Evolutionary conservation across 2,113 vertebrate genomes (phyloP), one percentile per base, ranked within the genome.

Genomic region (Chionodraco myersi): DNA sequence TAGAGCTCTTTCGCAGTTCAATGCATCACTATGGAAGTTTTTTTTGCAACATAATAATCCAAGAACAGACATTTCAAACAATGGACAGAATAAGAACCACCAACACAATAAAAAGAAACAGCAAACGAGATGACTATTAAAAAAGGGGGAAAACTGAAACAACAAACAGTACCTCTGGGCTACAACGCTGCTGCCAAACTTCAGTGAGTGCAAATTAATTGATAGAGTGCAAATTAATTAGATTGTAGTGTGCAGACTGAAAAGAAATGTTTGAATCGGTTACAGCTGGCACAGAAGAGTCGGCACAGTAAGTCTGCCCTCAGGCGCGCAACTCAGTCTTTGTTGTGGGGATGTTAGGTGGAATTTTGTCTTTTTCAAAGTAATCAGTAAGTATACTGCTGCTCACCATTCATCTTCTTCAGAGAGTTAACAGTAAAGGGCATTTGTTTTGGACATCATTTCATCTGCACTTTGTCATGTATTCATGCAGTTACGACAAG

Each of bases 241-340:
- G 12, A 77, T 84, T 84, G 77, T 73, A 81, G 58, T 82, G 78
- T 68, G 64, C 54, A 54, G n/a, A 13, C 60, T 76, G 26, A 73
- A 59, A 67, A 71, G 9, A 75, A 78, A 83, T 14, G 21, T 62
- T 68, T 58, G 8, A 54, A 44, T 65, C 12, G 30, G 60, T 66
- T 53, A 60, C 63, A 64, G 21, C 26, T 69, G 64, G 14, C 10
- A 12, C 36, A 21, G 52, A 77, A 57, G 56, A 58, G 30, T 62
- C 49, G 66, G 54, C 21, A 34, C 15, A 36, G 18, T 64, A 23
- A 18, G 16, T 66, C 21, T 45, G 23, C 41, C 1, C 1, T 6
- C 7, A 16, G 1, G 57, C 58, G 16, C 70, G 53, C 65, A 26
- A 63, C 52, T 63, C n/a, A 26, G 41, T 41, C 49, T 54, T 30